Percentiles rank a stretch among this genome's conserved stretches.
Evolutionary conservation across 2,797 vertebrate species (phyloP).

Genomic region (Euthynnus affinis): DNA sequence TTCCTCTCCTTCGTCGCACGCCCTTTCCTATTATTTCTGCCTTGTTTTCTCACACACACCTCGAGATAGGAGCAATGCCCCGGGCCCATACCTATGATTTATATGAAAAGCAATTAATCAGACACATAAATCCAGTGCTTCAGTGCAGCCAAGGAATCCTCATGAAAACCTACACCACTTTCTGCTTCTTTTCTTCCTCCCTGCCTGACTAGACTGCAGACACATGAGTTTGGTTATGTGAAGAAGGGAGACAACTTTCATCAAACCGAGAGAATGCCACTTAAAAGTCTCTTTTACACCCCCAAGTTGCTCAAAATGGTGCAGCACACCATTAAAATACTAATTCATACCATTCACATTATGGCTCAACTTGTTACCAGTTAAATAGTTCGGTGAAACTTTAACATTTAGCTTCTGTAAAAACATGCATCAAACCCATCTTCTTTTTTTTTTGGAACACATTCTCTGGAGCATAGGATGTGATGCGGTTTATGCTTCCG

Average conservation of each 20-base stretch:
- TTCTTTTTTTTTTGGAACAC: no score
- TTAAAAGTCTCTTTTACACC: conserved; percentile 18
- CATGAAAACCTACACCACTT: conserved; percentile 79
- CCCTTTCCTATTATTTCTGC: conserved; percentile 17
- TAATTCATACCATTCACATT: not conserved
- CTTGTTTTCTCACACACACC: conserved; percentile 53
- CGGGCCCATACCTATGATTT: conserved; percentile 72
- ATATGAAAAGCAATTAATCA: conserved; percentile 83
- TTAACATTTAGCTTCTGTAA: no score
- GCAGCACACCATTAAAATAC: not conserved
- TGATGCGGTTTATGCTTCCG: no score
- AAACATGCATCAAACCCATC: no score
- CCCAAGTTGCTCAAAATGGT: not conserved
- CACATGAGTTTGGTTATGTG: conserved; percentile 37
- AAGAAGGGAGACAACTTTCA: conserved; percentile 21
- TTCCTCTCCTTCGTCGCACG: conserved; percentile 45
- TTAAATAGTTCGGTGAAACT: not conserved
- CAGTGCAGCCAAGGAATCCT: conserved; percentile 75
- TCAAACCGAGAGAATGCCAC: conserved; percentile 14
- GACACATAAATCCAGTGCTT: conserved; percentile 75
- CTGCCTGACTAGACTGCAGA: conserved; percentile 44
- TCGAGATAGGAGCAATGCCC: conserved; percentile 36
- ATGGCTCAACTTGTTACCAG: no score
- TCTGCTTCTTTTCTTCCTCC: conserved; percentile 47
- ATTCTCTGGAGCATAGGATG: no score